Percentiles rank a stretch among this genome's conserved stretches.
phyloP scores from a whole-genome alignment of 2,888 invertebrate genomes.

The Hypolimnas misippus region DNA sequence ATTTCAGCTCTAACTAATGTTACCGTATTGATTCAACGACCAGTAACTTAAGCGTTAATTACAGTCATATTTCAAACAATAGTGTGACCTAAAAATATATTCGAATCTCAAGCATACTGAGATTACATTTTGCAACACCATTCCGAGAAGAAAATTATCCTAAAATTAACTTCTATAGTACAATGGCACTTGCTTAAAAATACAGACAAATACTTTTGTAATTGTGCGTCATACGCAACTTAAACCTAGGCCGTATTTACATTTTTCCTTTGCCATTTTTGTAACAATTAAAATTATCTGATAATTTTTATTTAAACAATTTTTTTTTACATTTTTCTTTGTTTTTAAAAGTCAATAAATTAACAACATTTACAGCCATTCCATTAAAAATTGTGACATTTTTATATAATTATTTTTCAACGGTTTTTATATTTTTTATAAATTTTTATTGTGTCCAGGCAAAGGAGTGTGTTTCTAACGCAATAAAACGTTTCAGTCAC shows the following conservation, averaged over 20 bases:
- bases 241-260: slow-evolving; percentile 62
- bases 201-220: slow-evolving; percentile 54
- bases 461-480: slow-evolving; percentile 72
- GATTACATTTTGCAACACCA: slow-evolving; percentile 48
- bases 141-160: slow-evolving; percentile 57
- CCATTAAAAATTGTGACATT: slow-evolving; percentile 45
- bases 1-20: not conserved
- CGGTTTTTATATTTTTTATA: slow-evolving; percentile 41
- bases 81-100: slow-evolving; percentile 30
- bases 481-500: slow-evolving; percentile 66
- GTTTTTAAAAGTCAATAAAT: not conserved
- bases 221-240: slow-evolving; percentile 66
- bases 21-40: not conserved
- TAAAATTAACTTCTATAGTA: slow-evolving; percentile 57
- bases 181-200: slow-evolving; percentile 66
- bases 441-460: slow-evolving; percentile 49
- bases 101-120: slow-evolving; percentile 37
- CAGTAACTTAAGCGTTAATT: not conserved
- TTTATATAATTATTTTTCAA: slow-evolving; percentile 43
- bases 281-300: slow-evolving; percentile 29
- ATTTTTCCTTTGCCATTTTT: slow-evolving; percentile 57
- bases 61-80: slow-evolving; percentile 13
- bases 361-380: slow-evolving; percentile 45
- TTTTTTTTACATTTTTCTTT: not conserved
- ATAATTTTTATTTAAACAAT: slow-evolving; percentile 6